Conservation (phyloP, 92 coral and sea anemone genomes). For the Epizoanthus ramosus region DNA sequence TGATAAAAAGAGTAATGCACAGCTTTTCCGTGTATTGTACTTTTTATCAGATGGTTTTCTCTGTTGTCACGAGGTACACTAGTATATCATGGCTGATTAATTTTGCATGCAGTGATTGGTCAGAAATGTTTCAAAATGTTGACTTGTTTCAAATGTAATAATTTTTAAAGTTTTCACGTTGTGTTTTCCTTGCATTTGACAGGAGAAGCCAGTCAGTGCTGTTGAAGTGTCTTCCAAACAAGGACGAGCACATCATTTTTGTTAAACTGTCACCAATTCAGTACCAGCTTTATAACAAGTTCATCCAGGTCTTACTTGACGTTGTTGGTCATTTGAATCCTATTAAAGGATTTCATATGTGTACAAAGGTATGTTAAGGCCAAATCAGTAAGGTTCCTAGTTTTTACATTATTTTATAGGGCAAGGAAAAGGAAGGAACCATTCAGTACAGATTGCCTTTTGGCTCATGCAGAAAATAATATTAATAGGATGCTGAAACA, state of each 20-base stretch:
- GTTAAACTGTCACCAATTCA: conserved; percentile 86
- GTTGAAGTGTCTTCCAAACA: conserved; percentile 69
- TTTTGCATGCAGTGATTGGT: too few relatives aligned
- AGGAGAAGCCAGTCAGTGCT: conserved; percentile 95
- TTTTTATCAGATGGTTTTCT: too few relatives aligned
- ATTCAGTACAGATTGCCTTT: too few relatives aligned
- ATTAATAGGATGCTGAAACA: too few relatives aligned
- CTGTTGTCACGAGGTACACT: too few relatives aligned
- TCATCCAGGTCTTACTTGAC: conserved; percentile 58
- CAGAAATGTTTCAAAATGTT: too few relatives aligned
- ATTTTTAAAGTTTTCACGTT: background rate
- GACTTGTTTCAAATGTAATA: too few relatives aligned
- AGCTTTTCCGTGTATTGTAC: too few relatives aligned
- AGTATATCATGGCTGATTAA: background rate
- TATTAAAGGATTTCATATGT: conserved; percentile 84
- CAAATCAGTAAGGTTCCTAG: background rate
- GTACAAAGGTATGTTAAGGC: conserved; percentile 81
- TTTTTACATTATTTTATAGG: background rate
- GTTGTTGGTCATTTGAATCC: conserved; percentile 89
- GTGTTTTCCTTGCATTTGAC: conserved; percentile 14
- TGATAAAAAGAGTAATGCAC: too few relatives aligned
- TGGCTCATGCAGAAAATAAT: too few relatives aligned
- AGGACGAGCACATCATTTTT: conserved; percentile 83
- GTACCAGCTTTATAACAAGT: conserved; percentile 74
- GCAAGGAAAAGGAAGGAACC: too few relatives aligned